Conservation (phyloP, 2,797 vertebrate species). For the Enteromius treurensis region DNA sequence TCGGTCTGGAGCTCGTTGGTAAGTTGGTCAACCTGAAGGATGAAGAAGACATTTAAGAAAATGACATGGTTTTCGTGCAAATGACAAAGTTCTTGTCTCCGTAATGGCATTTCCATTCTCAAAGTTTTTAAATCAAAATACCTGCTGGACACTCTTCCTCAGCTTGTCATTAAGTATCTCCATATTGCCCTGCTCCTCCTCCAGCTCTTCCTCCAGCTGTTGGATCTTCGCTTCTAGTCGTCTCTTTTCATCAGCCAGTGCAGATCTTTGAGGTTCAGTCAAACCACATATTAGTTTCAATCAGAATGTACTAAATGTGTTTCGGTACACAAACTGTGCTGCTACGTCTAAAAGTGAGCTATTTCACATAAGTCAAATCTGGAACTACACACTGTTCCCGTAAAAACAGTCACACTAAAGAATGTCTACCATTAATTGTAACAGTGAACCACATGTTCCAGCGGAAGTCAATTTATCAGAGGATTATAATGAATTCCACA, state of each 20-base stretch:
- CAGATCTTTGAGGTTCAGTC: constrained; percentile 72
- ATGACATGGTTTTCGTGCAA: not conserved
- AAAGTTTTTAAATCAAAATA: constrained; percentile 57
- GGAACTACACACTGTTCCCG: constrained; percentile 6
- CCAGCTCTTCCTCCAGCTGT: constrained; percentile 94
- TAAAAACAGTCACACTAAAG: constrained; percentile 6
- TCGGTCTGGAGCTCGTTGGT: constrained; percentile 87
- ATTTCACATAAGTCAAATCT: constrained; percentile 21
- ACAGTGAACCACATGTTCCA: constrained; percentile 20
- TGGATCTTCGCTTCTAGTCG: constrained; percentile 89
- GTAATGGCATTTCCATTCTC: constrained; percentile 13
- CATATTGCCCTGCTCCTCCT: constrained; percentile 91
- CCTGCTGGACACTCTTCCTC: constrained; percentile 93
- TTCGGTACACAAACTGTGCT: constrained; percentile 4
- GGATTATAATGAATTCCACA: constrained; percentile 32
- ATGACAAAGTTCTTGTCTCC: not conserved
- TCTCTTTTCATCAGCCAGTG: constrained; percentile 90
- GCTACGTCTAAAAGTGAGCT: not conserved
- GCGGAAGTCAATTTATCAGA: constrained; percentile 29
- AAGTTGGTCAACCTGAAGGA: constrained; percentile 88
- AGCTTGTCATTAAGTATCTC: constrained; percentile 90
- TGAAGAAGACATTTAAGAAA: not conserved
- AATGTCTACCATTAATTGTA: constrained; percentile 14
- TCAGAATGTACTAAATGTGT: not conserved
- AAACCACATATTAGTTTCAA: constrained; percentile 19